These are phyloP conservation scores for Pangasianodon gigas DNA, from an alignment of 2,113 vertebrate species.

Conservation along the genomic window DNA sequence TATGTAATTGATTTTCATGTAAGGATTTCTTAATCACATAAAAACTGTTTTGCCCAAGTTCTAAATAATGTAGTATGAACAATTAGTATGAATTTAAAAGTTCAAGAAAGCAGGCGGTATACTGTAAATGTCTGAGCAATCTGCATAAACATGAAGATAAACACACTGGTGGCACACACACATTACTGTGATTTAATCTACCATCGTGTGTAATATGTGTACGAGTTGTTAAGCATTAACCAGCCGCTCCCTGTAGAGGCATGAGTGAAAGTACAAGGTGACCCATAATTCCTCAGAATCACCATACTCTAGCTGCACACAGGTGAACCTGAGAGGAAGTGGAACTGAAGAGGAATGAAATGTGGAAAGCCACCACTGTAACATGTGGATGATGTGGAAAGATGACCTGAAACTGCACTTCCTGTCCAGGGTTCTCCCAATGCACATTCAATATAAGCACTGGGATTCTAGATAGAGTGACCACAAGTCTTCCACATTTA, in stretches of 20 bases:
- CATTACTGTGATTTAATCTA: not conserved
- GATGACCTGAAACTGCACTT: not conserved
- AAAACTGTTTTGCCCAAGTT: not conserved
- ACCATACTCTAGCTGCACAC: not conserved
- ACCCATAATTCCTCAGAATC: slow-evolving; percentile 7
- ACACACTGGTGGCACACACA: not conserved
- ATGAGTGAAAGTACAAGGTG: slow-evolving; percentile 30
- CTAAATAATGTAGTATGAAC: not conserved
- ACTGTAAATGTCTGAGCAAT: not conserved
- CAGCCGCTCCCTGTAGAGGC: slow-evolving; percentile 19
- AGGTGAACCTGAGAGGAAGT: slow-evolving; percentile 10
- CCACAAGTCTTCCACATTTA: not conserved
- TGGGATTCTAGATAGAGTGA: not conserved
- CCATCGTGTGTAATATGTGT: not conserved
- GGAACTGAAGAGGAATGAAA: not conserved
- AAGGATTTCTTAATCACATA: not conserved
- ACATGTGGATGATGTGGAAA: not conserved
- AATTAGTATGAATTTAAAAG: not conserved
- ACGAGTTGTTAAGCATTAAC: slow-evolving; percentile 42
- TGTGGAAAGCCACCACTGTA: too few relatives aligned
- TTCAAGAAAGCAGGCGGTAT: not conserved
- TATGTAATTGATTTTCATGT: not conserved
- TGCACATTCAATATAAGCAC: not conserved
- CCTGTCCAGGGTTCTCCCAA: not conserved
- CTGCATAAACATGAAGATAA: not conserved